phyloP scores from a whole-genome alignment of 2,888 invertebrate species.

The Schizotus pectinicornis region DNA sequence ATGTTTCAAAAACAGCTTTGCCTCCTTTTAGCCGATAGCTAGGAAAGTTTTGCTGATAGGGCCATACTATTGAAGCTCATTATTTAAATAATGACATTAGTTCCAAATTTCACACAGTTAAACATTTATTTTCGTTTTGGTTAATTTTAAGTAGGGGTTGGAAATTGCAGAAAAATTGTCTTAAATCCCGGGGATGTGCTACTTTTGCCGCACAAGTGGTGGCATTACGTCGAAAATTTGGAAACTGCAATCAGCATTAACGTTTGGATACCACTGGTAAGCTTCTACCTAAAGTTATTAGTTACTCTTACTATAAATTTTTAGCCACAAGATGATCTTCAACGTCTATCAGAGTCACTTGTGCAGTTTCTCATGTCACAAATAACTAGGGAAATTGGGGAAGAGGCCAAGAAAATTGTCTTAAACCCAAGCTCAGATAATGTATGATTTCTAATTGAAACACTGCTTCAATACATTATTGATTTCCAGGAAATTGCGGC shows the following conservation, averaged over 20 bases:
- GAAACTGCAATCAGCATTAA: conserved; percentile 68
- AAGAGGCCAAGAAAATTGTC: conserved; percentile 60
- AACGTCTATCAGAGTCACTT: conserved; percentile 68
- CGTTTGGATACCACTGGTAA: conserved; percentile 76
- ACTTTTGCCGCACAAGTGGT: conserved; percentile 91
- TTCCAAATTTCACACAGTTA: too few species aligned
- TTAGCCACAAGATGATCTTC: conserved; percentile 59
- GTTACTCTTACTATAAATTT: conserved; percentile 15
- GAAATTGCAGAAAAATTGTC: conserved; percentile 61
- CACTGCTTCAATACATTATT: conserved; percentile 2
- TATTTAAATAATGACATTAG: too few species aligned
- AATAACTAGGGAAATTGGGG: conserved; percentile 63
- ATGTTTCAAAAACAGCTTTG: too few species aligned
- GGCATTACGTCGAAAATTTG: conserved; percentile 96
- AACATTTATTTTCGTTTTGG: too few species aligned
- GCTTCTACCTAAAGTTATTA: conserved; percentile 35
- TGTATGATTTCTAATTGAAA: conserved; percentile 19
- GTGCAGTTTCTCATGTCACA: conserved; percentile 71
- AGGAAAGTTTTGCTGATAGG: too few species aligned
- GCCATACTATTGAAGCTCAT: too few species aligned
- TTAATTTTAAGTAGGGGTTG: conserved; percentile 39
- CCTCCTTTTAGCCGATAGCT: too few species aligned
- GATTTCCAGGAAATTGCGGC: conserved; percentile 32
- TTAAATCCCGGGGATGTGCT: conserved; percentile 86
- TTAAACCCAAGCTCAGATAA: conserved; percentile 74